phyloP scores from a whole-genome alignment of 2,113 vertebrate genomes.

The Macaca nemestrina region DNA sequence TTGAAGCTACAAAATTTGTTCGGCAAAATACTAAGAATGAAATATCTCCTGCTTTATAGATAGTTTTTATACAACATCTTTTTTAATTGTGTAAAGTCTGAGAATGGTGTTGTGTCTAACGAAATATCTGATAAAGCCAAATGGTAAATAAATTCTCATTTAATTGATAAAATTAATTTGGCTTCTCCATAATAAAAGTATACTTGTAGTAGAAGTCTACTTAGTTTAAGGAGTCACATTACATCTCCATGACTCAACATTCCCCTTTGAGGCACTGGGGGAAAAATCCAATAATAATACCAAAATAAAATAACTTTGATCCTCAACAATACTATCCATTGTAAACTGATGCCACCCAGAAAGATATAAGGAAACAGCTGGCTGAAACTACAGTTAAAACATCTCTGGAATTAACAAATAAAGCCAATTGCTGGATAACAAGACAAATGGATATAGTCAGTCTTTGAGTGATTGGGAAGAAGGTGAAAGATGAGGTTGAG shows the following conservation, averaged over 20 bases:
- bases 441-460: constrained; percentile 57
- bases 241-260: constrained; percentile 78
- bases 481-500: constrained; percentile 50
- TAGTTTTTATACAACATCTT: not conserved
- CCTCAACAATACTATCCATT: constrained; percentile 79
- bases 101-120: constrained; percentile 44
- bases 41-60: not conserved
- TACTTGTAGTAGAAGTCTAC: constrained; percentile 80
- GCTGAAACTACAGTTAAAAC: constrained; percentile 76
- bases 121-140: constrained; percentile 67
- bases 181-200: constrained; percentile 72
- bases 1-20: not conserved
- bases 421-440: constrained; percentile 72
- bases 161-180: constrained; percentile 70
- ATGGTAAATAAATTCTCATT: constrained; percentile 72
- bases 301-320: constrained; percentile 74
- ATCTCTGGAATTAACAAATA: constrained; percentile 82
- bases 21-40: constrained; percentile 18
- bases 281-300: constrained; percentile 61
- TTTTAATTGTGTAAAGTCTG: constrained; percentile 57
- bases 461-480: constrained; percentile 33
- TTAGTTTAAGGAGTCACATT: constrained; percentile 75
- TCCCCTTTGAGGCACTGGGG: constrained; percentile 65
- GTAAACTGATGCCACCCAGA: constrained; percentile 76
- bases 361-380: constrained; percentile 79